Percentiles rank a stretch among this genome's conserved stretches.
These are phyloP conservation scores for Scaptomyza pallida DNA, from an alignment of 1,140 invertebrate genomes.

Conservation along the genomic window DNA sequence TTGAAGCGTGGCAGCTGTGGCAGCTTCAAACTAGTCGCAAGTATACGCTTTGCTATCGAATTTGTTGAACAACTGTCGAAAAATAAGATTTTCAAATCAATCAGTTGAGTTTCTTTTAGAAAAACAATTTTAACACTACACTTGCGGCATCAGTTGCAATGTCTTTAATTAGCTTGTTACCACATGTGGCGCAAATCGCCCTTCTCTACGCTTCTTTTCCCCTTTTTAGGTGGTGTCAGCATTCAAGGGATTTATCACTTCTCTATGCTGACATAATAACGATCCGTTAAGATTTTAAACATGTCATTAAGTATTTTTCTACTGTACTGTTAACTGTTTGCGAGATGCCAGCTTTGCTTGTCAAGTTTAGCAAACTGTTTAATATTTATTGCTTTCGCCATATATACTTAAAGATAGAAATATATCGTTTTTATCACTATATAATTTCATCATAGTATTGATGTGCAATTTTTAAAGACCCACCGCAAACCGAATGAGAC, in stretches of 20 bases:
- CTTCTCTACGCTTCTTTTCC: conserved; percentile 4
- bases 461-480: conserved; percentile 21
- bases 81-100: conserved; percentile 2
- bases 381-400: too few species aligned
- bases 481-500: conserved; percentile 14
- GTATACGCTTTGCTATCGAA: conserved; percentile 21
- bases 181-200: conserved; percentile 50
- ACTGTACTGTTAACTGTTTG: too few species aligned
- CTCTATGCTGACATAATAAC: conserved; percentile 64
- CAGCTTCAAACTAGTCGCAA: neutral
- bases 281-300: conserved; percentile 61
- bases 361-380: neutral
- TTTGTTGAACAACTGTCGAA: conserved; percentile 27
- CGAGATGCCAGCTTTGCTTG: neutral
- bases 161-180: conserved; percentile 72
- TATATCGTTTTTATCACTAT: too few species aligned
- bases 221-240: neutral
- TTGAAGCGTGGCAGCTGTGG: conserved; percentile 24
- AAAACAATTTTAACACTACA: conserved; percentile 10
- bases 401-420: too few species aligned
- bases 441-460: too few species aligned
- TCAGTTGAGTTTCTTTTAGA: neutral
- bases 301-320: conserved; percentile 65
- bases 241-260: conserved; percentile 18
- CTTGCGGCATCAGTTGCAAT: conserved; percentile 11